Evolutionary conservation across 2,113 vertebrate genomes (phyloP), one percentile per base, ranked within the genome.

Genomic region (Ivindomyrus marchei): DNA sequence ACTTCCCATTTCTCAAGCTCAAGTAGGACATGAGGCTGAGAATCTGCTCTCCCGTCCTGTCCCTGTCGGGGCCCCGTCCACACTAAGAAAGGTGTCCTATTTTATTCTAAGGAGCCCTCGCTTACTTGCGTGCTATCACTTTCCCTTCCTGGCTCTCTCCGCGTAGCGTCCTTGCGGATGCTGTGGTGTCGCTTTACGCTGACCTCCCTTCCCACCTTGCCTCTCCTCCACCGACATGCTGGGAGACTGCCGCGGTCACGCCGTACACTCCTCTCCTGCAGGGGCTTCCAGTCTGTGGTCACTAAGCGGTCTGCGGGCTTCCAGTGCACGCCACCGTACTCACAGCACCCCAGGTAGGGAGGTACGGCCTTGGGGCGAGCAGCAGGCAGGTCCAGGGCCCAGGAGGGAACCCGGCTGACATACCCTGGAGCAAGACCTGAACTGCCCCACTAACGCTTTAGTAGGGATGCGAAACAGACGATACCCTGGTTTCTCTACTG

Each of bases 21-120:
- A 53, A 89, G 46, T 80, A 83, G 83, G 77, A 47, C 56, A 86
- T 66, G 21, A 88, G 39, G 24, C 85, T 39, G 50, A n/a, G 83
- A 53, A 85, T 90, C 80, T 85, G 49, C 21, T 47, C 42, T 31
- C 53, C 42, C 83, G 13, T 80, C 31, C 52, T 66, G 53, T 27
- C 11, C 31, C 89, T 85, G 36, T n/a, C 89, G 27, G 83, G 36
- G 83, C 27, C 24, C 83, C 24, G 15, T 89, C 50, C 53, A 39
- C 15, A 85, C 46, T 53, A 8, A 56, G n/a, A 86, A 50, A 86
- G 27, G 49, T 36, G 50, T 53, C 86, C 86, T 88, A 58, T 88
- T 88, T 62, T 45, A 45, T 62, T 88, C 36, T 27, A 42, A 88
- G 56, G 53, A 88, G 53, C 27, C 36, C 21, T 62, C 8, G 52